Conservation (phyloP, 30 jellyfish, hydroid and myxozoan species). For the Euphysa ruthae region DNA sequence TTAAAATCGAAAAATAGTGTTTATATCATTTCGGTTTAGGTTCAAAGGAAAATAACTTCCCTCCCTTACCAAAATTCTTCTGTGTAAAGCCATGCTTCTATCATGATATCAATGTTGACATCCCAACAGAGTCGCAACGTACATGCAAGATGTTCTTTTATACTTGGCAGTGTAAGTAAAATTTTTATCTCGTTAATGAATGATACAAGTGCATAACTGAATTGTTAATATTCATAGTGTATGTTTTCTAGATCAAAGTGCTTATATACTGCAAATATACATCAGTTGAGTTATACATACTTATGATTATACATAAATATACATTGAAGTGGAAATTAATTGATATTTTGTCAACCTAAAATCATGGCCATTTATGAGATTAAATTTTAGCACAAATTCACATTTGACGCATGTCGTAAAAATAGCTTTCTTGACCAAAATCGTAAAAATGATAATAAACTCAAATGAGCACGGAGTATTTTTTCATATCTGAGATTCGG, state of each 20-base stretch:
- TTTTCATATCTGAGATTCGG: too few species aligned
- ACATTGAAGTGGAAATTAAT: too few species aligned
- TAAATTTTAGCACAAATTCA: too few species aligned
- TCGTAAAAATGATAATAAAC: too few species aligned
- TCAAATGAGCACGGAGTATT: too few species aligned
- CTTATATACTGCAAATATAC: background rate
- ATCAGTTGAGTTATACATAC: too few species aligned
- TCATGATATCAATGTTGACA: slow-evolving; percentile 82
- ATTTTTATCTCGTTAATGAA: background rate
- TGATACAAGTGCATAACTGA: background rate
- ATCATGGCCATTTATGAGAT: too few species aligned
- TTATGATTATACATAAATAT: too few species aligned
- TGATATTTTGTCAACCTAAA: too few species aligned
- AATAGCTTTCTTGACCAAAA: too few species aligned
- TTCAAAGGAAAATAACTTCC: slow-evolving; percentile 56
- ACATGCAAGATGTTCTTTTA: slow-evolving; percentile 83
- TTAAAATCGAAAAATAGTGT: too few species aligned
- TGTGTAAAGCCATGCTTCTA: slow-evolving; percentile 89
- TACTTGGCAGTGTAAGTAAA: slow-evolving; percentile 87
- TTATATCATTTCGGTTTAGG: background rate
- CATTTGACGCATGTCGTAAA: too few species aligned
- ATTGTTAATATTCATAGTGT: background rate
- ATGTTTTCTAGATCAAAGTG: background rate
- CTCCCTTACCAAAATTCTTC: slow-evolving; percentile 82
- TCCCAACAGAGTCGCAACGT: slow-evolving; percentile 80